Evolutionary conservation across 2,113 vertebrate genomes (phyloP).

Genomic region (Callospermophilus lateralis): DNA sequence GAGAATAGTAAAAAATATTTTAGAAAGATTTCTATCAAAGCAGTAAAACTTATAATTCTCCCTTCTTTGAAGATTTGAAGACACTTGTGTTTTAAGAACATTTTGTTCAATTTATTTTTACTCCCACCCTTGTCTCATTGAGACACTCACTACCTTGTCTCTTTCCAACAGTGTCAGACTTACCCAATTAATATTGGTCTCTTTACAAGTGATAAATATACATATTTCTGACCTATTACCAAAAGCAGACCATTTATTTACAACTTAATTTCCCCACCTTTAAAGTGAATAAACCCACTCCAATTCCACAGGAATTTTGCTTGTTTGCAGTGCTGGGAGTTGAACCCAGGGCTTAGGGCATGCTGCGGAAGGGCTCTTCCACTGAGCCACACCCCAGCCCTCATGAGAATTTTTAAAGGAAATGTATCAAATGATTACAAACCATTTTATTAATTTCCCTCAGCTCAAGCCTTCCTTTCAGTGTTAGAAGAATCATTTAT

Average conservation of each 20-base stretch:
- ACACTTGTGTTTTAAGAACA: neutral
- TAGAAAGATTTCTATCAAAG: conserved; percentile 26
- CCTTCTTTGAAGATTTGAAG: conserved; percentile 17
- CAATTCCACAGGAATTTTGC: neutral
- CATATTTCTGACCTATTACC: neutral
- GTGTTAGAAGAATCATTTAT: neutral
- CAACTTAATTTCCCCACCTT: conserved; percentile 3
- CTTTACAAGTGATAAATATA: conserved; percentile 21
- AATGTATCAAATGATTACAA: neutral
- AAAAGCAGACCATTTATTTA: neutral
- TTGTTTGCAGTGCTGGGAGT: neutral
- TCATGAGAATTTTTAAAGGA: conserved; percentile 7
- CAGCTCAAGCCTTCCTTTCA: conserved; percentile 16
- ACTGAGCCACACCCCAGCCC: neutral
- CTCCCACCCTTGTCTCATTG: neutral
- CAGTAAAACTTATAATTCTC: neutral
- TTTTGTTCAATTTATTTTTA: conserved; percentile 31
- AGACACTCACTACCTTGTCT: neutral
- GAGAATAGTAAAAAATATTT: conserved; percentile 51
- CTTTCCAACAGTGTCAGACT: neutral
- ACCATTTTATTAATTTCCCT: neutral
- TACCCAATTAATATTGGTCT: neutral
- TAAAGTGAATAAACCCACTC: conserved; percentile 21
- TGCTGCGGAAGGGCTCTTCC: neutral
- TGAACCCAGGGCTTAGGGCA: neutral